Evolutionary conservation across 2,113 vertebrate genomes (phyloP).

Genomic region (Poicephalus meyeri): DNA sequence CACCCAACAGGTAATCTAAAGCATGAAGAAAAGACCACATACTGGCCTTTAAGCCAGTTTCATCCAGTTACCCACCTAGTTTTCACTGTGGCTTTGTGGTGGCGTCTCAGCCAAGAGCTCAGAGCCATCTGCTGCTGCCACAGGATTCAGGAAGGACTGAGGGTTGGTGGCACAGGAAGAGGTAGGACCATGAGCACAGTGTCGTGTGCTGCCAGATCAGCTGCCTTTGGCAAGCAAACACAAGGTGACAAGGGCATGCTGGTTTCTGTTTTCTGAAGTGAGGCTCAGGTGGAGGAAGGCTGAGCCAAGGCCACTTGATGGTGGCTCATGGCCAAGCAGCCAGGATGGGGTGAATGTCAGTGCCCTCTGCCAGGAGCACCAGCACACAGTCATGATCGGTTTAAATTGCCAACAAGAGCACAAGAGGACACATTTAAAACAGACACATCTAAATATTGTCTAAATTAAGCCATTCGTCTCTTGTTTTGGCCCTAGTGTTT

Average conservation of each 20-base stretch:
- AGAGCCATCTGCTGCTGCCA: rapidly evolving
- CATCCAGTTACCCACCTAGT: background rate
- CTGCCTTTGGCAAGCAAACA: background rate
- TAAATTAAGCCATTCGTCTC: background rate
- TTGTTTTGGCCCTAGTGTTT: background rate
- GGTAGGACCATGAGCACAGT: background rate
- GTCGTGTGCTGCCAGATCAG: rapidly evolving
- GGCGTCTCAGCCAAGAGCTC: background rate
- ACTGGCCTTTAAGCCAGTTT: background rate
- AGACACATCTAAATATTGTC: background rate
- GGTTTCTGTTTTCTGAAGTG: background rate
- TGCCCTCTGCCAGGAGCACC: background rate
- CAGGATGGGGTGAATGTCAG: background rate
- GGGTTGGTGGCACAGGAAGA: background rate
- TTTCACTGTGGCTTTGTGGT: background rate
- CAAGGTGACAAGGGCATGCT: rapidly evolving
- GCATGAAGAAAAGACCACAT: background rate
- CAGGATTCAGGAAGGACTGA: rapidly evolving
- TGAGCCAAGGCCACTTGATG: rapidly evolving
- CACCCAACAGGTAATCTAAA: background rate
- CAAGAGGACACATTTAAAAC: rapidly evolving
- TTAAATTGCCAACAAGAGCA: background rate
- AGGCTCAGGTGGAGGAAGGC: background rate
- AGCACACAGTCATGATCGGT: rapidly evolving
- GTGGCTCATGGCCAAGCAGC: background rate